Base-by-base conservation (phyloP, 2,888 invertebrate genomes). In the Cataglyphis livida region DNA sequence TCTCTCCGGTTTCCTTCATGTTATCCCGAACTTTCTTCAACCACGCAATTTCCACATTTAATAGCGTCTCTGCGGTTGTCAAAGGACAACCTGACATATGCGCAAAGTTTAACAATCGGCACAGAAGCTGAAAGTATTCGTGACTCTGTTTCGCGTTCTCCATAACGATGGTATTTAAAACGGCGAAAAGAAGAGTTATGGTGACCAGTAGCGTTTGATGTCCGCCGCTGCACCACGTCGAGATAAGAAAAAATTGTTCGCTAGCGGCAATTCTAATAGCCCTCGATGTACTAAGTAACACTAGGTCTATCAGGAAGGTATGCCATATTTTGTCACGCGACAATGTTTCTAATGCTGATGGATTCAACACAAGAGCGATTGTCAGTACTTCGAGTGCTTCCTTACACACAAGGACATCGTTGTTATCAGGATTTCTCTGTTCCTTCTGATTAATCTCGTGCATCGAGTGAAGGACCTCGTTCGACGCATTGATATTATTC, bases 341-440 rank as follows among this genome's bases (percentile, higher is more conserved):
- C 38, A 99, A 95, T 41, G 96, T 96, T 91, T 98, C 98, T 87
- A 99, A 95, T 78, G 98, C 97, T 78, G 97, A 96, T n/a, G 98
- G 98, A 94, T 98, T 98, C 70, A 99, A 95, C 68, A 98, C 98
- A 93, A 99, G 96, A 88, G 98, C 97, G 88, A 99, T 97, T 71
- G 98, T 98, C 85, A 99, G 95, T 85, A 98, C 97, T 95, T 99
- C 99, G 94, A 99, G 95, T 68, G 98, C 98, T 95, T 99, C 99
- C 91, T 98, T 97, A 92, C 98, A 98, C 92, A 98, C 97, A 95
- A 96, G 95, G 85, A 96, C 95, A 91, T 97, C 97, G 87, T 96
- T 96, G 5, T 96, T 96, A 88, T 97, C 97, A 35, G 97, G 96
- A 86, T 95, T 95, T 51, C 91, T 92, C 48, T 91, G 92, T 85